Base-by-base conservation (phyloP, 1,140 invertebrate species). In the Maniola jurtina region DNA sequence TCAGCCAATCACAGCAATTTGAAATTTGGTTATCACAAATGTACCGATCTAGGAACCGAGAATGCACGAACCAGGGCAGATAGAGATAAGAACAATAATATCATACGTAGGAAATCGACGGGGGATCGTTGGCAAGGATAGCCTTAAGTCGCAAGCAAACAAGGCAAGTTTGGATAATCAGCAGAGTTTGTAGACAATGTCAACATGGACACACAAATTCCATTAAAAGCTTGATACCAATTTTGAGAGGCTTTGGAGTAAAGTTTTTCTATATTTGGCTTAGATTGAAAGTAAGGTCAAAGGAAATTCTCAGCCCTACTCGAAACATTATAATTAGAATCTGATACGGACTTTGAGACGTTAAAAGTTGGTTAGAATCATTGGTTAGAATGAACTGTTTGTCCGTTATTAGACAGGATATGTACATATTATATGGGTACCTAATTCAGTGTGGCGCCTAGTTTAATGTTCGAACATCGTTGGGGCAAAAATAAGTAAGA, bases 161-260 rank as follows among this genome's bases (percentile, higher is more conserved):
- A 54, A 52, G 33, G 60, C 11, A 63, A 55, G 50, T 63, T 63
- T 63, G 52, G 52, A 11, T 55, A 55, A 55, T 55, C 52, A 55
- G 52, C 16, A 35, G 16, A 34, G 33, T 55, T 55, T 33, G 52
- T 34, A 55, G 33, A 56, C 55, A 58, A 33, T 47, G 59, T 66
- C 65, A 66, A 61, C 50, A 66, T 38, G 10, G 50, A 66, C 59
- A 66, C 50, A 48, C 11, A 66, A 66, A 66, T 61, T 61, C 59
- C 59, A 66, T 66, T 61, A 66, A 8, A 25, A 36, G 25, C 15
- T 47, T 25, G 25, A 50, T 14, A 55, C 52, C 0, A 55, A 55
- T 0, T 55, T 55, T 34, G 33, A 9, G 10, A 34, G 52, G 25
- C 16, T 55, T 34, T 50, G 15, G n/a, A 11, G 11, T 9, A 52